Evolutionary conservation across 2,113 vertebrate species (phyloP).

Genomic region (Empidonax traillii): DNA sequence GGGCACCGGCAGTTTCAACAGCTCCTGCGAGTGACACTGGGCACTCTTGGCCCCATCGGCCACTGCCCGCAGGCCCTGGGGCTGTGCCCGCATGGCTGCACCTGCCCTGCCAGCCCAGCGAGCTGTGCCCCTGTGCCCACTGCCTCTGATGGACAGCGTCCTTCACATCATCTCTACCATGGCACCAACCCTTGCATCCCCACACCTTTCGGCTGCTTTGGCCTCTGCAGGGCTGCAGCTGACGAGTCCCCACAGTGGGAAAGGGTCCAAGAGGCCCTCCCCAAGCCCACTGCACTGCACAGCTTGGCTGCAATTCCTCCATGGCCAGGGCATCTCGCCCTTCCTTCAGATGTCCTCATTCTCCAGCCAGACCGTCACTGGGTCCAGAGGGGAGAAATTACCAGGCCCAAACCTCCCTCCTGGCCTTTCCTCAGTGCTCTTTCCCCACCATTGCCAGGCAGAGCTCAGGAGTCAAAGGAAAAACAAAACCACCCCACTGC

Average conservation of each 20-base stretch:
- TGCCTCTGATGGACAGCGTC: background rate
- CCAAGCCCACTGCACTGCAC: background rate
- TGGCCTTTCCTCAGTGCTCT: background rate
- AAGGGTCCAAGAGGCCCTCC: background rate
- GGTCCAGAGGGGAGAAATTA: background rate
- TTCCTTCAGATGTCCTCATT: background rate
- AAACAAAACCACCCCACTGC: accelerated
- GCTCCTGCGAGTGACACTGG: background rate
- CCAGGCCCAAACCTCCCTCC: background rate
- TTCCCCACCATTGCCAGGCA: background rate
- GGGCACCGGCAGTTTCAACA: background rate
- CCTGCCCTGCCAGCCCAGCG: background rate
- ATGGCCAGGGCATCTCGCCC: background rate
- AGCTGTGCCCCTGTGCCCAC: background rate
- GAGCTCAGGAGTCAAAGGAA: background rate
- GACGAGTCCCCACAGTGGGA: background rate
- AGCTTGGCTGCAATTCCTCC: background rate
- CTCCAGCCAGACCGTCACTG: background rate
- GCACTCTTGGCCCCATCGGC: background rate
- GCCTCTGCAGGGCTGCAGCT: background rate
- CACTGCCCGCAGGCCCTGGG: background rate
- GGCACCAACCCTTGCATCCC: background rate
- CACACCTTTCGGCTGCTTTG: background rate
- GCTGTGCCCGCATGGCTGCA: background rate
- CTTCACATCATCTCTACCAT: background rate